Evolutionary conservation across 2,797 vertebrate species (phyloP).

Genomic region (Pangasius krempfi): DNA sequence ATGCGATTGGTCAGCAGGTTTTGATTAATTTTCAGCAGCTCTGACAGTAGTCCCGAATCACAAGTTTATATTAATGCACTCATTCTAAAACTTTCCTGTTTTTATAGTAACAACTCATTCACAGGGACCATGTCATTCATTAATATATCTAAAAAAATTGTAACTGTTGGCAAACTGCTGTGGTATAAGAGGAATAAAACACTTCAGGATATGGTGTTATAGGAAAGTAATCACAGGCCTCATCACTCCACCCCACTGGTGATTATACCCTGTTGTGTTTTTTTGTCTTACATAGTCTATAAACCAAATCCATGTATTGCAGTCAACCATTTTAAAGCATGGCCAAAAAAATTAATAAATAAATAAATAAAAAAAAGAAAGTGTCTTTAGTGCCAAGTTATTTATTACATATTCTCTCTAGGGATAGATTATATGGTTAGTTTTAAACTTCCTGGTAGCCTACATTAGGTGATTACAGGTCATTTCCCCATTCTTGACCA

Average conservation of each 20-base stretch:
- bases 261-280: neutral
- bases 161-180: neutral
- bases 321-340: neutral
- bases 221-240: neutral
- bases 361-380: neutral
- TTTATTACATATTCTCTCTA: neutral
- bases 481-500: neutral
- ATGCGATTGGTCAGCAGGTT: neutral
- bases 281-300: neutral
- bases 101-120: neutral
- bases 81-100: neutral
- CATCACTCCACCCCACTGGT: neutral
- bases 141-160: neutral
- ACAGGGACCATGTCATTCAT: neutral
- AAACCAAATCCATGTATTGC: neutral
- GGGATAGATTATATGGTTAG: neutral
- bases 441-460: neutral
- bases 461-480: neutral
- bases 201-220: neutral
- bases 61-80: neutral
- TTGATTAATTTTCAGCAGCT: neutral
- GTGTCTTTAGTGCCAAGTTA: neutral
- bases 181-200: constrained; percentile 8
- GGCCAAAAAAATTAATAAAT: no score
- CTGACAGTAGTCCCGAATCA: neutral